A percentile compares a stretch with the other conserved stretches of the same genome.
Evolutionary conservation across 2,888 invertebrate genomes (phyloP).

Genomic region (Rhimphoctona megacephalus): DNA sequence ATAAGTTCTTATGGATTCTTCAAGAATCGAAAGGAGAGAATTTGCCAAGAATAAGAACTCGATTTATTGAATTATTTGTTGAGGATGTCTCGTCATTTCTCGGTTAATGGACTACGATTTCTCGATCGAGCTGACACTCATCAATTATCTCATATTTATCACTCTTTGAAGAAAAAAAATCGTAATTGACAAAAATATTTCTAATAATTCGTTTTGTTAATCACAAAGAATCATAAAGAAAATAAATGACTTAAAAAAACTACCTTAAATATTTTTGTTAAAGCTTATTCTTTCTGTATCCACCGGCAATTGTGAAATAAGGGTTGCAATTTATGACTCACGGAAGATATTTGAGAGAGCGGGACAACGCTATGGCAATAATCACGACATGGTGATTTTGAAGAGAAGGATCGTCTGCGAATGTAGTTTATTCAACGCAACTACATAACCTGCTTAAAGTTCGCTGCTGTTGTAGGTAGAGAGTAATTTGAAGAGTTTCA

Average conservation of each 20-base stretch:
- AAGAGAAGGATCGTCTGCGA: conserved; percentile 2
- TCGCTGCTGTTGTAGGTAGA: conserved; percentile 33
- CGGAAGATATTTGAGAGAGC: neutral
- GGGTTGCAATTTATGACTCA: conserved; percentile 6
- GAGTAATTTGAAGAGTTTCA: conserved; percentile 75
- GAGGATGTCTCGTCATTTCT: neutral
- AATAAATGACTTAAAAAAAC: neutral
- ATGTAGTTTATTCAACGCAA: conserved; percentile 20
- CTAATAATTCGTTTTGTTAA: neutral
- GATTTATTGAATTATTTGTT: neutral
- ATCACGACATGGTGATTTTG: conserved; percentile 3
- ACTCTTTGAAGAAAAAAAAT: neutral
- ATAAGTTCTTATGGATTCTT: neutral
- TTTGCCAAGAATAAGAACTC: neutral
- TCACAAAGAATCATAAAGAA: too few species aligned
- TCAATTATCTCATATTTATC: too few species aligned
- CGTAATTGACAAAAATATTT: neutral
- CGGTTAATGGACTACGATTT: neutral
- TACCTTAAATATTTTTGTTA: neutral
- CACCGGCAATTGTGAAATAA: neutral
- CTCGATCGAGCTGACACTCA: neutral
- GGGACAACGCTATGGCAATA: conserved; percentile 11
- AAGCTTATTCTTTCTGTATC: neutral
- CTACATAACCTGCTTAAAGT: conserved; percentile 35
- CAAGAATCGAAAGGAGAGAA: neutral